Base-by-base conservation (phyloP, 2,888 invertebrate species). In the Dendrolimus pini region DNA sequence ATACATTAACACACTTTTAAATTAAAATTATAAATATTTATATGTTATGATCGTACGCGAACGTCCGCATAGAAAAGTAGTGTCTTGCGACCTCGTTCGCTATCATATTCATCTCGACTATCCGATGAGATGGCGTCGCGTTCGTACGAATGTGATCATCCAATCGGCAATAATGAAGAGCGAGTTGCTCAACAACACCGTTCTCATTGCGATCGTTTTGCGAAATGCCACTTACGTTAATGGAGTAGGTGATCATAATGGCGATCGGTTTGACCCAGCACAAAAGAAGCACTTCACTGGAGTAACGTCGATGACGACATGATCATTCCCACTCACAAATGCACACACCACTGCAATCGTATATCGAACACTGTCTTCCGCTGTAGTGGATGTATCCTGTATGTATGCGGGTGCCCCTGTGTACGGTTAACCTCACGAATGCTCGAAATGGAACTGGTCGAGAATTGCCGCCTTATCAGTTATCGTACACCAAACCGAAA, bases 401-500 rank as follows among this genome's bases (percentile, higher is more conserved):
- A 1, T 10, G 53, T 41, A 14, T 53, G 56, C 9, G 9, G 9
- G 1, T 47, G 47, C 53, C n/a, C 53, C 53, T 56, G 56, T 56
- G 56, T 14, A 56, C 53, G 14, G 42, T 14, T 53, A n/a, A 54
- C 47, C 52, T 13, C 41, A 14, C 42, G n/a, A 47, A 10, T 10
- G 12, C 55, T n/a, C 12, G n/a, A 8, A 2, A 3, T 12, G 56
- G 18, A 7, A 52, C 7, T 18, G n/a, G 41, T 41, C 41, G 53
- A 7, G 10, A 9, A 52, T 52, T 52, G 12, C 47, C 12, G 47
- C 47, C 6, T 12, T 47, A 3, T 41, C 12, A 52, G 56, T 53
- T 53, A 53, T 56, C 56, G 53, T 13, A 10, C 14, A 56, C 13
- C 2, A 41, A 56, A 56, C 52, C 53, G 14, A 53, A 52, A 14